phyloP scores from a whole-genome alignment of 2,797 vertebrate species.

The Lepus oiostolus region DNA sequence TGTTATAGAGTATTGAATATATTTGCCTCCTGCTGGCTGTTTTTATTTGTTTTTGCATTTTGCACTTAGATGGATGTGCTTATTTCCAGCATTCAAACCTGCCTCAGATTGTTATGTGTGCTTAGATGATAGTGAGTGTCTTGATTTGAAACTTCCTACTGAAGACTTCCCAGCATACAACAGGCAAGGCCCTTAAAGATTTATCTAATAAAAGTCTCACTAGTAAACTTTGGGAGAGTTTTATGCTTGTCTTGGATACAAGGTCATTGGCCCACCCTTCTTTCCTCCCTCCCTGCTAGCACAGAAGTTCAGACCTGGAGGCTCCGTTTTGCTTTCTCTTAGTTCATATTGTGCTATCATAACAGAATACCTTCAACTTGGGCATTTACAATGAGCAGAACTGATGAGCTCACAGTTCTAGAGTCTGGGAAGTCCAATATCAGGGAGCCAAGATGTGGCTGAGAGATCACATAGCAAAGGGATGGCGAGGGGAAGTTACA shows the following conservation, averaged over 20 bases:
- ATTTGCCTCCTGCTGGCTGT: not conserved
- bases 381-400: not conserved
- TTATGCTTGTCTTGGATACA: not conserved
- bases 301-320: not conserved
- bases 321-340: not conserved
- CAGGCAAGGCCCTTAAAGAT: not conserved
- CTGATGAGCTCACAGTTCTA: not conserved
- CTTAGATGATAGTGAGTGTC: conserved; percentile 6
- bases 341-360: not conserved
- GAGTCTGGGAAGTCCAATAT: not conserved
- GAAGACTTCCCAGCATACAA: not conserved
- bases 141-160: conserved; percentile 18
- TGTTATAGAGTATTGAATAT: not conserved
- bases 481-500: not conserved
- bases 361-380: not conserved
- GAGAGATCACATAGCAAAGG: not conserved
- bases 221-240: conserved; percentile 51
- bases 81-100: not conserved
- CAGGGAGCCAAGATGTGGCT: not conserved
- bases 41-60: conserved; percentile 13
- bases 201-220: not conserved
- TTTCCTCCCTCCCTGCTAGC: not conserved
- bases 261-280: not conserved
- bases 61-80: not conserved
- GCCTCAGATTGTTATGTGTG: not conserved